phyloP scores from a whole-genome alignment of 53 echinoderm and acorn worm genomes.

The Echinometra lucunter region DNA sequence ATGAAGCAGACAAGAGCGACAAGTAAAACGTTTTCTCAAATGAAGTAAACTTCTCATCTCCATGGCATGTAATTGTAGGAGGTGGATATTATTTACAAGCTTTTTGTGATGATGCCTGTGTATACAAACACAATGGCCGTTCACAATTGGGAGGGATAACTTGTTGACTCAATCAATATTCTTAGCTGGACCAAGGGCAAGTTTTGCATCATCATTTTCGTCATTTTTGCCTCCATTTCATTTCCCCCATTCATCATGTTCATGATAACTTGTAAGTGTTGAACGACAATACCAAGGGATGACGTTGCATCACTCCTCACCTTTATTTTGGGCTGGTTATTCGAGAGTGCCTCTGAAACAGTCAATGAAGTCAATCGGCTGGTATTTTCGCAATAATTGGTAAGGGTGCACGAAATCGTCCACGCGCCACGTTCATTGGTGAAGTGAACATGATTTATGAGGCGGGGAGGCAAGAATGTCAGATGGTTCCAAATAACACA shows the following conservation, averaged over 20 bases:
- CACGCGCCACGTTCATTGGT: background rate
- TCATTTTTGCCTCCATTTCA: background rate
- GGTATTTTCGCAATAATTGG: background rate
- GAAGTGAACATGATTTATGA: constrained; percentile 47
- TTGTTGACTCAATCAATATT: constrained; percentile 34
- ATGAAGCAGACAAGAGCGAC: background rate
- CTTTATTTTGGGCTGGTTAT: background rate
- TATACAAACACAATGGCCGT: constrained; percentile 18
- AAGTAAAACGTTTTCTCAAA: background rate
- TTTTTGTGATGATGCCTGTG: background rate
- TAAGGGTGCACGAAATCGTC: background rate
- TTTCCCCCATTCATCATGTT: constrained; percentile 15
- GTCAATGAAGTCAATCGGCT: background rate
- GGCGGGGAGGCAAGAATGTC: background rate
- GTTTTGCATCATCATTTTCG: constrained; percentile 54
- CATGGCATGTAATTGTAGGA: background rate
- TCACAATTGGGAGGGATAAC: background rate
- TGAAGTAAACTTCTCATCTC: background rate
- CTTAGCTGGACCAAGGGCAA: constrained; percentile 21
- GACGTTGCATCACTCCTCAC: constrained; percentile 10
- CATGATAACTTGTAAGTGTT: constrained; percentile 28
- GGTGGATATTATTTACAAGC: background rate
- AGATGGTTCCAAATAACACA: constrained; percentile 10
- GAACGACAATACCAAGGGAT: constrained; percentile 25
- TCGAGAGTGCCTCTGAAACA: background rate